These are phyloP conservation scores for Lutjanus erythropterus DNA, from an alignment of 2,113 vertebrate genomes.

Conservation along the genomic window DNA sequence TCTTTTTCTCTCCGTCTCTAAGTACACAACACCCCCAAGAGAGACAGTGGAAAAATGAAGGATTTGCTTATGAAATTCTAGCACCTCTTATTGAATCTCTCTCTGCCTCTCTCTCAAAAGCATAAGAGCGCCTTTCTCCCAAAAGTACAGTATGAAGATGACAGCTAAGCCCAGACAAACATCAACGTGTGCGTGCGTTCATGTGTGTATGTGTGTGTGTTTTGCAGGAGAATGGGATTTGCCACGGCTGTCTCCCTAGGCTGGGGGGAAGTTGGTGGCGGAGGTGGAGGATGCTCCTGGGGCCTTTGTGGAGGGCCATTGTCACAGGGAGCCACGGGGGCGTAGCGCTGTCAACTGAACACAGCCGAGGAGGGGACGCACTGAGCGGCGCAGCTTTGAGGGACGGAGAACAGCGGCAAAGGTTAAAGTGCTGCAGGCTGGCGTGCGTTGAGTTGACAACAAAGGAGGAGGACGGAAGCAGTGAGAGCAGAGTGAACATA, in stretches of 20 bases:
- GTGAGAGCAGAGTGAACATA: conserved; percentile 26
- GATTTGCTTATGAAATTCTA: conserved; percentile 75
- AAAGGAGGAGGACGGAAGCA: conserved; percentile 55
- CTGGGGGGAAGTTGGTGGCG: conserved; percentile 69
- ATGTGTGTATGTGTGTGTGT: conserved; percentile 39
- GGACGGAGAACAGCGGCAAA: conserved; percentile 69
- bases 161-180: conserved; percentile 71
- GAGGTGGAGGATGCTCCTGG: conserved; percentile 76
- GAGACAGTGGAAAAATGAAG: conserved; percentile 53
- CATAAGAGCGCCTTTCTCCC: conserved; percentile 50
- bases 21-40: conserved; percentile 53
- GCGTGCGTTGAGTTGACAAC: conserved; percentile 58
- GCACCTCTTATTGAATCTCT: conserved; percentile 58
- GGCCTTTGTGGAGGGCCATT: conserved; percentile 77
- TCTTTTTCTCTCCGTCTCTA: conserved; percentile 23
- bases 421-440: conserved; percentile 74
- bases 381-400: conserved; percentile 63
- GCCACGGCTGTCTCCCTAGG: conserved; percentile 72
- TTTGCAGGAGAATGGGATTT: conserved; percentile 75
- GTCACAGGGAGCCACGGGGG: conserved; percentile 74
- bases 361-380: conserved; percentile 68
- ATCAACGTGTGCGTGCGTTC: conserved; percentile 36
- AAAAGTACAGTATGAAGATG: conserved; percentile 71
- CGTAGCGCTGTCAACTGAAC: conserved; percentile 77
- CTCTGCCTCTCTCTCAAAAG: conserved; percentile 47